Conservation (phyloP, 92 coral and sea anemone genomes). For the Parazoanthus darwini region DNA sequence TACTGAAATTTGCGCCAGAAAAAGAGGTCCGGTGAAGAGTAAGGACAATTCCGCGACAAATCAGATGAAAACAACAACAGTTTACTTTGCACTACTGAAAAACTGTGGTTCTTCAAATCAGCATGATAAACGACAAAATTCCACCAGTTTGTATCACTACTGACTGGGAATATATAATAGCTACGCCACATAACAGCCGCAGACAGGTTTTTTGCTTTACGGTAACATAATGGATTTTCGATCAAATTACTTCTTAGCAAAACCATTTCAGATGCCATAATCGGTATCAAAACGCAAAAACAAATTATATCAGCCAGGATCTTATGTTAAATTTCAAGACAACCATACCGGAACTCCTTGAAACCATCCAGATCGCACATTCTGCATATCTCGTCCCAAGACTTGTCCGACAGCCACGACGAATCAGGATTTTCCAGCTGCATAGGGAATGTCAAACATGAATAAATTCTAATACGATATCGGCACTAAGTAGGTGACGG, state of each 20-base stretch:
- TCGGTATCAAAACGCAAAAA: too few species aligned
- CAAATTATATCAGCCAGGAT: not conserved
- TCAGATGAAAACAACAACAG: too few species aligned
- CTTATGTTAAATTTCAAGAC: too few species aligned
- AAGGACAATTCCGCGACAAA: too few species aligned
- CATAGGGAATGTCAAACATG: not conserved
- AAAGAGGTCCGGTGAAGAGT: too few species aligned
- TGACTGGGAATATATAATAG: too few species aligned
- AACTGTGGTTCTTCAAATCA: too few species aligned
- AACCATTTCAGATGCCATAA: not conserved
- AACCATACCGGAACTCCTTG: conserved; percentile 84
- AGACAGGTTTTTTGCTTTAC: not conserved
- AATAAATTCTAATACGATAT: too few species aligned
- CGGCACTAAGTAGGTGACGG: not conserved
- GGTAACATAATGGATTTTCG: not conserved
- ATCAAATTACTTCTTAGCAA: not conserved
- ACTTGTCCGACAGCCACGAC: conserved; percentile 96
- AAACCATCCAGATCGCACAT: conserved; percentile 97
- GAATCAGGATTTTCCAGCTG: conserved; percentile 96
- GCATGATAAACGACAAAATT: too few species aligned
- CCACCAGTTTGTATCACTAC: too few species aligned
- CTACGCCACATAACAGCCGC: not conserved
- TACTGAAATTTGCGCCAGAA: too few species aligned
- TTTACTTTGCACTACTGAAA: too few species aligned
- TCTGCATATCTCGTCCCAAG: conserved; percentile 99